Percentiles rank a stretch among this genome's conserved stretches.
Evolutionary conservation across 1,140 invertebrate genomes (phyloP).

Genomic region (Tetramorium simillimum): DNA sequence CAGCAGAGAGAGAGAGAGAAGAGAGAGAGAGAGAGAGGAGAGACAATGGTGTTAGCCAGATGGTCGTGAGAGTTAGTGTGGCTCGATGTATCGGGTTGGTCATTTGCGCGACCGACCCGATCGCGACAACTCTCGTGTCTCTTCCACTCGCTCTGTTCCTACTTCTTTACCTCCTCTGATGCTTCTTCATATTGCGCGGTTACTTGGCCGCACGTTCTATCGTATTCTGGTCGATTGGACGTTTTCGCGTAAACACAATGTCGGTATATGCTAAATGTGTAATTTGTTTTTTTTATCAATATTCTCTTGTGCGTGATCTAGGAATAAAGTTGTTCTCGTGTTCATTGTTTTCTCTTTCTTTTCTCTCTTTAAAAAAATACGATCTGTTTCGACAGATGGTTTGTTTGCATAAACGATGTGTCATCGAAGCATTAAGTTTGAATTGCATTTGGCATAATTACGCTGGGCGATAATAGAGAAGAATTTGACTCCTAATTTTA

Average conservation of each 20-base stretch:
- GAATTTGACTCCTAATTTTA: neutral
- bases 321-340: neutral
- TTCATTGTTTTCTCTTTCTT: neutral
- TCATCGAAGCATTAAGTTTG: neutral
- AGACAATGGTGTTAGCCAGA: slow-evolving; percentile 77
- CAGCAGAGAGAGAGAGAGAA: neutral
- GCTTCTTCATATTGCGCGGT: neutral
- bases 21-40: slow-evolving; percentile 1
- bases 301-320: slow-evolving; percentile 15
- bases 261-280: slow-evolving; percentile 22
- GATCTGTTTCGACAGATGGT: neutral
- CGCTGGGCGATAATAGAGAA: neutral
- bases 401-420: neutral
- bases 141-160: neutral
- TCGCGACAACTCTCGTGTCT: slow-evolving; percentile 14
- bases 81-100: slow-evolving; percentile 10
- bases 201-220: neutral
- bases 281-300: slow-evolving; percentile 35
- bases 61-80: slow-evolving; percentile 65
- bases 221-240: neutral
- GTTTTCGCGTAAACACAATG: slow-evolving; percentile 32
- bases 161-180: neutral
- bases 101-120: slow-evolving; percentile 18
- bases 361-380: neutral
- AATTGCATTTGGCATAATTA: neutral